A percentile compares a stretch with the other conserved stretches of the same genome.
These are phyloP conservation scores for Dascyllus trimaculatus DNA, from an alignment of 2,113 vertebrate species.

Conservation along the genomic window DNA sequence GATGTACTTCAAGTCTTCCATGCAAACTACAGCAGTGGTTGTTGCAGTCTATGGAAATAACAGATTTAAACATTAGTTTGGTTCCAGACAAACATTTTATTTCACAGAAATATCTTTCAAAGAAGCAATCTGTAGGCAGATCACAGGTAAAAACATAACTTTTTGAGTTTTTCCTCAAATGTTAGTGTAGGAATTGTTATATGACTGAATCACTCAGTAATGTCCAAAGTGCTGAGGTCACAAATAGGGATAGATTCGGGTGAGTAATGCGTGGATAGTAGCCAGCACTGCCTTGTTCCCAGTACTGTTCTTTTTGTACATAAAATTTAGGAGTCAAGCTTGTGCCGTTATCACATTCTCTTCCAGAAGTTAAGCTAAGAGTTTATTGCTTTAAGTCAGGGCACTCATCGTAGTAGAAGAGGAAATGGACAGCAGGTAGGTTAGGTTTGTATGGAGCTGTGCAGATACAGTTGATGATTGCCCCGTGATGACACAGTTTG, in stretches of 20 bases:
- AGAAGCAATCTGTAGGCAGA: background rate
- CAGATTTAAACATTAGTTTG: slow-evolving; percentile 16
- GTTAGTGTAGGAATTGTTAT: background rate
- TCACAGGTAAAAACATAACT: background rate
- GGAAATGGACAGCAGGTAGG: slow-evolving; percentile 19
- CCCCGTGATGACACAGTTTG: slow-evolving; percentile 49
- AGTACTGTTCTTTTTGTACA: slow-evolving; percentile 8
- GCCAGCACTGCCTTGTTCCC: slow-evolving; percentile 17
- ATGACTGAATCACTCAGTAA: background rate
- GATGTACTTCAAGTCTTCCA: background rate
- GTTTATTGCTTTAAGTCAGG: background rate
- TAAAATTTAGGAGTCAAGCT: slow-evolving; percentile 19
- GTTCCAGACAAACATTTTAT: fast-evolving
- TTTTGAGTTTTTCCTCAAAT: fast-evolving
- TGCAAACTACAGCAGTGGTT: background rate
- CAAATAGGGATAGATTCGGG: slow-evolving; percentile 7
- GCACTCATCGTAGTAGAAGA: background rate
- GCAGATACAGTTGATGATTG: slow-evolving; percentile 71
- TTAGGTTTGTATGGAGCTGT: background rate
- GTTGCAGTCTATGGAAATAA: background rate
- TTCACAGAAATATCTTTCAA: background rate
- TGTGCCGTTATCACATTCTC: slow-evolving; percentile 21
- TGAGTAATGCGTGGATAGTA: slow-evolving; percentile 26
- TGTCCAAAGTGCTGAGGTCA: slow-evolving; percentile 11
- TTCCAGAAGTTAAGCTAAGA: background rate